Evolutionary conservation across 1,140 invertebrate genomes (phyloP), one percentile per base, ranked within the genome.

Genomic region (Eriosoma lanigerum): DNA sequence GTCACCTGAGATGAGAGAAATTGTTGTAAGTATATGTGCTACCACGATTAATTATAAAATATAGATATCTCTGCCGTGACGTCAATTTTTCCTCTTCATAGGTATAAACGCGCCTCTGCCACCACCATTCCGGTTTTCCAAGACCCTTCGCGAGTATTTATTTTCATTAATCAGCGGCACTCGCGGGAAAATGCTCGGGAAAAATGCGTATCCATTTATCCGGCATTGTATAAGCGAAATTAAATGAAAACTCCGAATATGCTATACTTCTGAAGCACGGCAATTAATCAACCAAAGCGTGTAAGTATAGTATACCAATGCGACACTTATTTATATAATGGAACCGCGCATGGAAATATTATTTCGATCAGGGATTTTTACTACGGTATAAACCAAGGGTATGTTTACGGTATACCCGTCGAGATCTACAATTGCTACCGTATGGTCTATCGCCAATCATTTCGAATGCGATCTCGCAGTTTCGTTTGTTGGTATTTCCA

Each of bases 201-300:
- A 72, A 72, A 52, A 29, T 29, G 48, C 46, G 24, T 72, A 26
- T 70, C n/a, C 46, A 50, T 70, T 70, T 70, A 70, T 50, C 50
- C 46, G 66, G 12, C 66, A 29, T 50, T 72, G 29, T 72, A 72
- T 19, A 72, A 48, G 46, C 66, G 66, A 72, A 72, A 52, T 72
- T 50, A 52, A 52, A 72, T 24, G 68, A 72, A 38, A 72, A 72
- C 68, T 46, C 48, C 68, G 46, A 72, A 72, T 46, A 52, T 17
- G 48, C 46, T 52, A 48, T 70, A 52, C 24, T 72, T 72, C 52
- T 72, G 48, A 52, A 72, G 3, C 46, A 3, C 46, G 21, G 46
- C 46, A 29, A 72, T 72, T 72, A 72, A 72, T 72, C 68, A 52
- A 72, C 46, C 24, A 19, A 44, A 4, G 17, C 10, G 3, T 2